Evolutionary conservation across 2,113 vertebrate genomes (phyloP), one percentile per base, ranked within the genome.

Genomic region (Rhinopomastus cyanomelas): DNA sequence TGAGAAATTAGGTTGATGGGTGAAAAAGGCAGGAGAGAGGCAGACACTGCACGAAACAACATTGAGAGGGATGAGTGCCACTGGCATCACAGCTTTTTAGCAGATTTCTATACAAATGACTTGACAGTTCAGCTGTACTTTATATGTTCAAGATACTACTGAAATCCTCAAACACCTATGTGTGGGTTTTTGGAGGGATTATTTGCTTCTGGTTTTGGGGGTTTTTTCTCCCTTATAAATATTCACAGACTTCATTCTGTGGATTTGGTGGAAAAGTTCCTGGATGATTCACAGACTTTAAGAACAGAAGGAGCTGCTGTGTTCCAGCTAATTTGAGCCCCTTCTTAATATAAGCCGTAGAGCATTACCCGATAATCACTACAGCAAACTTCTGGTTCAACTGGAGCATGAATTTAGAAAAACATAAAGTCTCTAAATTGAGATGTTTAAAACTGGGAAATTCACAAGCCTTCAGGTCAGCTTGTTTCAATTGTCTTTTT

Each of bases 241-340:
- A 84, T 26, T 87, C 93, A 16, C 44, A 77, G 52, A 80, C 51
- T 73, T 89, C 80, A 59, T 68, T 95, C 85, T 89, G 49, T 81
- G 27, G 16, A 57, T 83, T 94, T 88, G 62, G 34, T 81, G 66
- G 52, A 85, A 89, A 81, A 34, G 27, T 89, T 89, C 73, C 86
- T 79, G 61, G 32, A 72, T 91, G 73, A 93, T 86, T 94, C 90
- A 88, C 23, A 64, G 69, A 61, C 88, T 81, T 95, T 79, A 72
- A 79, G 83, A 89, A 75, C 80, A 94, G 89, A 94, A 84, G 80
- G 80, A 88, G 49, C 5, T 5, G 36, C 84, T 95, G 57, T 37
- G 30, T 93, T 92, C 65, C 78, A 85, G 44, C 49, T 94, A 91
- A 92, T 93, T 87, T 93, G 82, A 81, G 64, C 74, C 61, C 32